Evolutionary conservation across 2,797 vertebrate species (phyloP), one percentile per base, ranked within the genome.

Genomic region (Pipistrellus pipistrellus): DNA sequence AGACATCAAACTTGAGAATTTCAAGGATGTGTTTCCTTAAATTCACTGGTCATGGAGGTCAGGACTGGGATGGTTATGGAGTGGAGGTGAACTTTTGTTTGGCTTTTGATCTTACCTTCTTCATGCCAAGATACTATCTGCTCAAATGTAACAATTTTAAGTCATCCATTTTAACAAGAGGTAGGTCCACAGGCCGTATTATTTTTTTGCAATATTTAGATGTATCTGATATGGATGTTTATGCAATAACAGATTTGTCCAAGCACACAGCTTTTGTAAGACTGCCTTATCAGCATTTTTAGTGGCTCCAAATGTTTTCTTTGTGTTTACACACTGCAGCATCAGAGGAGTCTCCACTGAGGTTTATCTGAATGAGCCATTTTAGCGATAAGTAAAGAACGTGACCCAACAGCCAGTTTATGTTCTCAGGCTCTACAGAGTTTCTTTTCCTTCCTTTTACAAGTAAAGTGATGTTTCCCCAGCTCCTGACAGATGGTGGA

Each of bases 381-480:
- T 90, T 93, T 91, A 41, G 14, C 18, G 87, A 93, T 95, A 95
- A 87, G 62, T 41, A 25, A 62, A 71, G 32, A 44, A 69, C 13
- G 41, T 13, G 72, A 20, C 6, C 93, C 81, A 77, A 41, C 32
- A 73, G 21, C n/a, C 9, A 35, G 35, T 66, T 86, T 94, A 91
- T 81, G 41, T 80, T 82, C 32, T 81, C 73, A 88, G 93, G 35
- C 44, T 86, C 73, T 66, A 38, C 8, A 62, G 44, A 90, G 64
- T 55, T 66, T 30, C 41, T 71, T 41, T 95, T 73, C 85, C n/a
- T 88, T 38, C 41, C 85, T 88, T 91, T 88, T 71, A 32, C 83
- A 93, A 92, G 93, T 44, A 88, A 88, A 92, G 93, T 51, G 85
- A 86, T 12, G 25, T 27, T 86, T 17, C 41, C 62, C 57, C 51